Conservation (phyloP, 2,888 invertebrate species). For the Tiphia femorata region DNA sequence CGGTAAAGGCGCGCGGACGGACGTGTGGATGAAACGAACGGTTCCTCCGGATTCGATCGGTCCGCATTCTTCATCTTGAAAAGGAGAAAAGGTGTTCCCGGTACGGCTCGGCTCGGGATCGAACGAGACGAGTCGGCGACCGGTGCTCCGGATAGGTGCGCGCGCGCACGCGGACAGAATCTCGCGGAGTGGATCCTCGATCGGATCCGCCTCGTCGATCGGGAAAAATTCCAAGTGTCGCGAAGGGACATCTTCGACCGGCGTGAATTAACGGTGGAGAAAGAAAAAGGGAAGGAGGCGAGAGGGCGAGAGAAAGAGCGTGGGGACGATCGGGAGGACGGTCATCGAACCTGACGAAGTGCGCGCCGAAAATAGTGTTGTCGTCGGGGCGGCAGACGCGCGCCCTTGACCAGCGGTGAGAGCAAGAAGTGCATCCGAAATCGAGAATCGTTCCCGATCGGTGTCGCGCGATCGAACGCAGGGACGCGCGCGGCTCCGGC, state of each 20-base stretch:
- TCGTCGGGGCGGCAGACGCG: conserved; percentile 14
- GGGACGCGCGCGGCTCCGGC: too few species aligned
- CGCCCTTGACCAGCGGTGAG: conserved; percentile 44
- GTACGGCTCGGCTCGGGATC: too few species aligned
- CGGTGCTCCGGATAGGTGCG: background rate
- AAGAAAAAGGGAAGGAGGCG: background rate
- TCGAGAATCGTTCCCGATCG: conserved; percentile 38
- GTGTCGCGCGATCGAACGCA: too few species aligned
- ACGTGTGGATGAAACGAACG: conserved; percentile 15
- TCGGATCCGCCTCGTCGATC: conserved; percentile 8
- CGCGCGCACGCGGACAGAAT: background rate
- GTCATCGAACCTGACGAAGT: conserved; percentile 35
- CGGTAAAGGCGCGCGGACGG: background rate
- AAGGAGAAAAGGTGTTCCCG: conserved; percentile 20
- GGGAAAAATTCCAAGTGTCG: background rate
- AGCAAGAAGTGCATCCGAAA: too few species aligned
- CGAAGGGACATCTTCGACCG: background rate
- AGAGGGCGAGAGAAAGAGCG: background rate
- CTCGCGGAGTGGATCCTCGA: too few species aligned
- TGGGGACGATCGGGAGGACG: conserved; percentile 12
- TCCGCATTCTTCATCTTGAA: conserved; percentile 24
- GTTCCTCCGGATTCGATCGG: conserved; percentile 21
- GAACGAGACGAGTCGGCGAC: conserved; percentile 1
- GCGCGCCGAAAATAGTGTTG: conserved; percentile 39
- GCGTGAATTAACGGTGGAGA: background rate